Base-by-base conservation (phyloP, 37 sponge, comb jelly and placozoan genomes). In the Chondrosia reniformis region DNA sequence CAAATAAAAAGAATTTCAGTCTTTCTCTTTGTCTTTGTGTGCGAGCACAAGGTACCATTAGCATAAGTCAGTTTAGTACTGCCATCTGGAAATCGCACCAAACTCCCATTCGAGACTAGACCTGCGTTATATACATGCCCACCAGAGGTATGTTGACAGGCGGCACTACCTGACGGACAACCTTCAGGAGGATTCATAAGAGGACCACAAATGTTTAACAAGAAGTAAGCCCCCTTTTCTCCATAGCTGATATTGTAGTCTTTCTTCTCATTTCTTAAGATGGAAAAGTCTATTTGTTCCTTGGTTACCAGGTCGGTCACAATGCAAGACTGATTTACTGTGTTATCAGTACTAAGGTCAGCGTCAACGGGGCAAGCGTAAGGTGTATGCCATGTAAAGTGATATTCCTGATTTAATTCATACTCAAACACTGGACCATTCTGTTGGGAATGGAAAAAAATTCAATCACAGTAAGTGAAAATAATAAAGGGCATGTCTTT, bases 381-480 rank as follows among this genome's bases (percentile, higher is more conserved):
- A 13, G 55, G 45, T 4, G 87, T 86, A 42, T 75, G 80, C 92
- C 92, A 91, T 9, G 39, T 46, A 77, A 91, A 91, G 76, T 62
- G 38, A 67, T 84, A 84, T 22, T 79, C 46, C 40, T 85, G 10
- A 42, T 76, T 32, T 21, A 58, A n/a, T 40, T 45, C 54, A 40
- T 21, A 57, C 43, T 69, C 59, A 33, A 76, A 76, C 1, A 40
- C 17, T 31, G 77, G 77, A 13, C 59, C 77, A 76, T 76, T 76
- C 77, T 76, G 38, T 25, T 25, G 75, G 5, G 19, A 30, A 25
- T 3, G 28, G 28, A 30, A 22, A 43, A 9, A 71, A 32, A 38
- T 15, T 27, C 41, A 71, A 10, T 37, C 38, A n/a, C 36, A 36
- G 21, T 10, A 32, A n/a, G 12, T 10, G 10, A 38, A 10, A 71